Evolutionary conservation across 2,113 vertebrate genomes (phyloP).

Genomic region (Carassius carassius): DNA sequence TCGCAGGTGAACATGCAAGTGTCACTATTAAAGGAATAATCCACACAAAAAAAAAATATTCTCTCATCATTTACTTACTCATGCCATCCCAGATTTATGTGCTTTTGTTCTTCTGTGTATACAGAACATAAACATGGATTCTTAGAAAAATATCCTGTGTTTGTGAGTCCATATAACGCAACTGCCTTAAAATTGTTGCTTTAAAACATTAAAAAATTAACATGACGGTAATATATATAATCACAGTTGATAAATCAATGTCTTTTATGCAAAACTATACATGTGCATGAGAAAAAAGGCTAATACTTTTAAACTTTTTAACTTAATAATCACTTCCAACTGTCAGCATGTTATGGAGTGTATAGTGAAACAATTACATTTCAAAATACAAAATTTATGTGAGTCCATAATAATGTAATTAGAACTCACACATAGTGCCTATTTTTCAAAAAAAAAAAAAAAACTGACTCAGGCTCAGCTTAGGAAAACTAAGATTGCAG

Average conservation of each 20-base stretch:
- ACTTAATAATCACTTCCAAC: no score
- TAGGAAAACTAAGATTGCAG: no score
- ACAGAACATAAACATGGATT: not conserved
- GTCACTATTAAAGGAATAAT: not conserved
- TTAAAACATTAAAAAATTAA: not conserved
- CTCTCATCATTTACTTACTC: not conserved
- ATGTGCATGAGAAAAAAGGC: no score
- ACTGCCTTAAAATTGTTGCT: not conserved
- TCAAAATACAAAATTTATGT: no score
- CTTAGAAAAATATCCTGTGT: not conserved
- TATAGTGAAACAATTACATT: no score
- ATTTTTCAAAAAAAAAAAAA: no score
- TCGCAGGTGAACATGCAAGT: constrained; percentile 78
- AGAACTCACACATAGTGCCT: no score
- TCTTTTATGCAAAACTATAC: no score
- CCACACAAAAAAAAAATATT: not conserved
- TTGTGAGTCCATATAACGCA: not conserved
- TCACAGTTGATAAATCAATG: not conserved
- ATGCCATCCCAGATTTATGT: not conserved
- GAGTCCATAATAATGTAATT: no score
- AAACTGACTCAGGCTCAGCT: no score
- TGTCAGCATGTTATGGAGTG: no score
- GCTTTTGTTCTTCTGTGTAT: not conserved
- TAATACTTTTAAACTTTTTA: no score
- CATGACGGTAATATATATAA: not conserved